A percentile compares a stretch with the other conserved stretches of the same genome.
Conservation (phyloP, 2,888 invertebrate genomes). For the Tiliacea aurago region DNA sequence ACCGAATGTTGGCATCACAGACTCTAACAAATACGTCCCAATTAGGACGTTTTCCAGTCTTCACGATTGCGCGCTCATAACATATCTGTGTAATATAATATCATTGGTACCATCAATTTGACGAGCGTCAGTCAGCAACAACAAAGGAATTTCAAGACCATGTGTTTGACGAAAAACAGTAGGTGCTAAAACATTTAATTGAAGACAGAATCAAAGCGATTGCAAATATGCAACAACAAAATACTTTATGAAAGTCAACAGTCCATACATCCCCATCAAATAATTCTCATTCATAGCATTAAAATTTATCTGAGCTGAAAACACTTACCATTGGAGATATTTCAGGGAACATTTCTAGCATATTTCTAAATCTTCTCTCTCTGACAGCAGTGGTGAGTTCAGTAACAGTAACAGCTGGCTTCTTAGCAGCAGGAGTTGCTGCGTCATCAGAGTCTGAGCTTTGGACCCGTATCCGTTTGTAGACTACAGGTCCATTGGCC, state of each 20-base stretch:
- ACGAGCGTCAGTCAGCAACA: neutral
- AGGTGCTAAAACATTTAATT: neutral
- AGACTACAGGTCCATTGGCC: constrained; percentile 77
- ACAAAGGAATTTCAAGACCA: neutral
- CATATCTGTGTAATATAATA: too few species aligned
- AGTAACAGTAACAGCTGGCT: constrained; percentile 46
- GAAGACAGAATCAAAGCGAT: neutral
- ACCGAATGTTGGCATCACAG: too few species aligned
- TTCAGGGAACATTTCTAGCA: constrained; percentile 92
- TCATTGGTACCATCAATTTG: neutral
- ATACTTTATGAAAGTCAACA: neutral
- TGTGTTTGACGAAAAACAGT: neutral
- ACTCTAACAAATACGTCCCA: too few species aligned
- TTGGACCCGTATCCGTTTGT: constrained; percentile 84
- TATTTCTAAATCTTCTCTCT: constrained; percentile 91
- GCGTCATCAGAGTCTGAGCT: constrained; percentile 91
- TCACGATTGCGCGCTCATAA: too few species aligned
- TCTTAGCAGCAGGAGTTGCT: constrained; percentile 75
- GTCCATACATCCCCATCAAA: neutral
- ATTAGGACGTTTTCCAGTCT: too few species aligned
- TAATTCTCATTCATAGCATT: too few species aligned
- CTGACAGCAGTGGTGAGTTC: constrained; percentile 87
- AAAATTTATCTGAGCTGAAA: neutral
- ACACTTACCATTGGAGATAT: constrained; percentile 90
- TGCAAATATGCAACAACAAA: neutral